Conservation (phyloP, 2,113 vertebrate species). For the Strix uralensis region DNA sequence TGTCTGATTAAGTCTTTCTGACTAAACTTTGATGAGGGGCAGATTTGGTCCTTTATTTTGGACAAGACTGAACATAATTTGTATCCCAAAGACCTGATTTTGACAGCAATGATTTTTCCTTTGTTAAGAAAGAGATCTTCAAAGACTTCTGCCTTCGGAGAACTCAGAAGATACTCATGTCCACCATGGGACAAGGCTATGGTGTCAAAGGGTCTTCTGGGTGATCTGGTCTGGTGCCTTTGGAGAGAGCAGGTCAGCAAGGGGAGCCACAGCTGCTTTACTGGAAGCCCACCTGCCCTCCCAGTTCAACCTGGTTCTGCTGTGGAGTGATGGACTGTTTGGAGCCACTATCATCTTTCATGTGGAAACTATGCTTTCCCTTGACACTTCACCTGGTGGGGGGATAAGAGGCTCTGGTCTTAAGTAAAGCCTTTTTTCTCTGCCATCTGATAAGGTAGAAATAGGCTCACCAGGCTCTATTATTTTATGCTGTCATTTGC, state of each 20-base stretch:
- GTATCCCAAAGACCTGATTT: not conserved
- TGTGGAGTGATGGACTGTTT: rapidly evolving
- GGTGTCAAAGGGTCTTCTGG: not conserved
- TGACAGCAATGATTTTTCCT: not conserved
- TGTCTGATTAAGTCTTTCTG: not conserved
- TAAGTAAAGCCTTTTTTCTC: not conserved
- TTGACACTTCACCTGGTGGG: not conserved
- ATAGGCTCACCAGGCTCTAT: not conserved
- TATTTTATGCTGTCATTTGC: not conserved
- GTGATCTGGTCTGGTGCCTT: not conserved
- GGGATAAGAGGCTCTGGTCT: not conserved
- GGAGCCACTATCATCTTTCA: not conserved
- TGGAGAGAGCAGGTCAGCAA: not conserved
- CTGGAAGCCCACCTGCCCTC: not conserved
- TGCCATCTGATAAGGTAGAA: not conserved
- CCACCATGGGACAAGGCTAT: rapidly evolving
- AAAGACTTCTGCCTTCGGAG: not conserved
- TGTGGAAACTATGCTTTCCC: not conserved
- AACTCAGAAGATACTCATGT: not conserved
- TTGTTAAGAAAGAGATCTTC: not conserved
- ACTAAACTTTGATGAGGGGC: not conserved
- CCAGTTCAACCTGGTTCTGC: not conserved
- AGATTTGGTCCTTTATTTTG: not conserved
- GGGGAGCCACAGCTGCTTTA: not conserved
- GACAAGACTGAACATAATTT: not conserved